Percentiles rank a stretch among this genome's conserved stretches.
Conservation (phyloP, 2,113 vertebrate genomes). For the Antennarius striatus region DNA sequence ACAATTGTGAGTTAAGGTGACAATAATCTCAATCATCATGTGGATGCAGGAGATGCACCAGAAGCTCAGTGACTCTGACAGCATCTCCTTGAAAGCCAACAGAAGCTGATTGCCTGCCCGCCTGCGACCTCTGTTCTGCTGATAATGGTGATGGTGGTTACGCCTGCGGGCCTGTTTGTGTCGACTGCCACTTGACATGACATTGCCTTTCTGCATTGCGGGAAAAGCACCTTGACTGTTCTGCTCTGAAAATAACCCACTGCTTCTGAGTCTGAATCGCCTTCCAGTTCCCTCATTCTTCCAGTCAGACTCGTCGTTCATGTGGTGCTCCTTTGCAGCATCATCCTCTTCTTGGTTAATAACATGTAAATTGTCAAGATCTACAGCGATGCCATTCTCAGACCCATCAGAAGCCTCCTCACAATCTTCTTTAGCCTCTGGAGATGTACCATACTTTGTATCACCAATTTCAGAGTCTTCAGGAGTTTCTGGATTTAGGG, state of each 20-base stretch:
- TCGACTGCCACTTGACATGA: slow-evolving; percentile 70
- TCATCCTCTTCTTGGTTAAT: slow-evolving; percentile 72
- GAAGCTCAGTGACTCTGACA: slow-evolving; percentile 78
- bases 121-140: slow-evolving; percentile 68
- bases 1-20: slow-evolving; percentile 81
- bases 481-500: slow-evolving; percentile 26
- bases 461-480: slow-evolving; percentile 49
- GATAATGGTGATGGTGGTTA: slow-evolving; percentile 83
- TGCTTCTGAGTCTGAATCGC: slow-evolving; percentile 66
- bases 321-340: slow-evolving; percentile 60
- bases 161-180: slow-evolving; percentile 82
- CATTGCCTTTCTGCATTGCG: slow-evolving; percentile 61
- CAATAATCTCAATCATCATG: slow-evolving; percentile 86
- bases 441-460: slow-evolving; percentile 40
- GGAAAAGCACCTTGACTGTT: slow-evolving; percentile 54
- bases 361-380: slow-evolving; percentile 37
- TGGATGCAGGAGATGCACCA: slow-evolving; percentile 86
- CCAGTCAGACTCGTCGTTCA: slow-evolving; percentile 73
- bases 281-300: slow-evolving; percentile 64
- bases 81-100: slow-evolving; percentile 75
- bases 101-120: slow-evolving; percentile 69
- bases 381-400: slow-evolving; percentile 32
- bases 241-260: slow-evolving; percentile 66
- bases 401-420: slow-evolving; percentile 55
- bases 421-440: slow-evolving; percentile 54